phyloP scores from a whole-genome alignment of 2,113 vertebrate species.

The Tenebrosternarchus preto region DNA sequence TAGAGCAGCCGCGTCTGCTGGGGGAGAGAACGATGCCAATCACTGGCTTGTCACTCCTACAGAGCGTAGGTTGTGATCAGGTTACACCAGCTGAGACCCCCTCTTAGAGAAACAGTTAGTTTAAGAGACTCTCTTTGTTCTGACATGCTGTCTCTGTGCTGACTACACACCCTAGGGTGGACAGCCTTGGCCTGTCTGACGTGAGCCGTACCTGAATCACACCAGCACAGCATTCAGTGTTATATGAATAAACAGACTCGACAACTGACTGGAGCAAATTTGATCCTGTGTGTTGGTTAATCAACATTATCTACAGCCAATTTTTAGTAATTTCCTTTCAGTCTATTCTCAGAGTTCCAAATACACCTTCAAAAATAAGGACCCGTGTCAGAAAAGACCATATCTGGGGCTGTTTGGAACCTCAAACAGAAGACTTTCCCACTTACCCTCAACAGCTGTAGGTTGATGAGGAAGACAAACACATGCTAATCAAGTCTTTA shows the following conservation, averaged over 20 bases:
- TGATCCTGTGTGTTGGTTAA: not conserved
- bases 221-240: conserved; percentile 17
- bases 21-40: conserved; percentile 45
- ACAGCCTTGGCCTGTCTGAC: not conserved
- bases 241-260: not conserved
- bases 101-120: conserved; percentile 50
- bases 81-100: conserved; percentile 51
- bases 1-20: conserved; percentile 35
- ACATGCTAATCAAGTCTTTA: conserved; percentile 49
- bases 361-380: too few relatives aligned
- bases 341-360: too few relatives aligned
- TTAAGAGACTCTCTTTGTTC: conserved; percentile 54
- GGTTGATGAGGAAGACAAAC: conserved; percentile 49
- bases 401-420: too few relatives aligned
- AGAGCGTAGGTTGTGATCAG: conserved; percentile 44
- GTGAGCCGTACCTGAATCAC: conserved; percentile 21
- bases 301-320: too few relatives aligned
- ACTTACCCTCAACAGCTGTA: conserved; percentile 41
- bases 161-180: conserved; percentile 20
- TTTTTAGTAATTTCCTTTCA: too few relatives aligned
- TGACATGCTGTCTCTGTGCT: conserved; percentile 38
- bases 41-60: conserved; percentile 49
- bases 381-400: too few relatives aligned
- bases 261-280: conserved; percentile 18
- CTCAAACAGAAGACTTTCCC: too few relatives aligned